These are phyloP conservation scores for Metopolophium dirhodum DNA, from an alignment of 1,140 invertebrate genomes.

Conservation along the genomic window DNA sequence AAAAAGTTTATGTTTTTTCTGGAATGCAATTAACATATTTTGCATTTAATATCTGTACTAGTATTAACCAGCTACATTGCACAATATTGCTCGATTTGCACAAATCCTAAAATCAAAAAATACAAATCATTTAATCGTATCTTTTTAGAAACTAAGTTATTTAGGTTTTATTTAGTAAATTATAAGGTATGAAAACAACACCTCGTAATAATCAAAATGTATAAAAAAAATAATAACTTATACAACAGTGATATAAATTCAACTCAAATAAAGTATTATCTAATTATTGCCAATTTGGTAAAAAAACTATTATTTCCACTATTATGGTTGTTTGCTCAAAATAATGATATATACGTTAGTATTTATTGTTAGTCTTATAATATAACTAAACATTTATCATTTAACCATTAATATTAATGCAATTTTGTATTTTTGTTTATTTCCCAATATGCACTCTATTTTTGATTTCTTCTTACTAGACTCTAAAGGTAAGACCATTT, in stretches of 20 bases:
- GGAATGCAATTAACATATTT: neutral
- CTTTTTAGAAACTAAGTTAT: neutral
- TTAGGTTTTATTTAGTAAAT: neutral
- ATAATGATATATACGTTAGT: neutral
- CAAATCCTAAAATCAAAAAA: neutral
- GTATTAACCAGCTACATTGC: slow-evolving; percentile 25
- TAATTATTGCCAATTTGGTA: neutral
- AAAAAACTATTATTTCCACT: neutral
- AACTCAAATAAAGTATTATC: too few species aligned
- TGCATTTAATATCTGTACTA: neutral
- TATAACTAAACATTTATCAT: neutral
- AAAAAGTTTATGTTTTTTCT: neutral
- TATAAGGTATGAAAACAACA: neutral
- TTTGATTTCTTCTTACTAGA: slow-evolving; percentile 51
- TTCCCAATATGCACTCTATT: slow-evolving; percentile 37
- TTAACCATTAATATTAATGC: slow-evolving; percentile 42
- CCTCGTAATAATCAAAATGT: neutral
- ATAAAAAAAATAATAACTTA: neutral
- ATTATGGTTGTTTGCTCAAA: neutral
- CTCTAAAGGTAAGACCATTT: slow-evolving; percentile 51
- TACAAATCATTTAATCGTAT: neutral
- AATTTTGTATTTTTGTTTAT: slow-evolving; percentile 54
- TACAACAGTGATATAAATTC: neutral
- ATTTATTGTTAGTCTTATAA: neutral
- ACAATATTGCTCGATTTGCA: slow-evolving; percentile 15